Conservation (phyloP, 2,113 vertebrate genomes). For the Crotalus helleri region DNA sequence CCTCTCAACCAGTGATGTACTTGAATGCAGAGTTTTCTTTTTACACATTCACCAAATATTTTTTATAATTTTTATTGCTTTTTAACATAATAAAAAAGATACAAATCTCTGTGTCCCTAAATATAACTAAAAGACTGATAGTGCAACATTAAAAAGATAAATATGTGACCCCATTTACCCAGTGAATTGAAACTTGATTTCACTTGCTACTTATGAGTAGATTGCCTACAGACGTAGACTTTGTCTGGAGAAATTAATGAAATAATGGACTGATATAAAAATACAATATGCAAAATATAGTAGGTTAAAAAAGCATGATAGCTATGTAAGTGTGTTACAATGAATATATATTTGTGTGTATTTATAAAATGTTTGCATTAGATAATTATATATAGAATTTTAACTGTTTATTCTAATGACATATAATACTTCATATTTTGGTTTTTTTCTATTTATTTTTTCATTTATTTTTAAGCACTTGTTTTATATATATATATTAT, state of each 20-base stretch:
- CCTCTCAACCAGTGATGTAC: neutral
- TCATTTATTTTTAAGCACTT: neutral
- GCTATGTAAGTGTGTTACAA: too few species aligned
- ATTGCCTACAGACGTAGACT: neutral
- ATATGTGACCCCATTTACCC: neutral
- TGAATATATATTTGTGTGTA: too few species aligned
- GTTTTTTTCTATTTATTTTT: neutral
- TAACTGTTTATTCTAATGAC: neutral
- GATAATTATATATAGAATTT: neutral
- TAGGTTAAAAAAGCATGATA: too few species aligned
- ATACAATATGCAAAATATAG: neutral
- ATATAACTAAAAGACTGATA: neutral
- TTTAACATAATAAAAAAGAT: neutral
- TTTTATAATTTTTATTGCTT: neutral
- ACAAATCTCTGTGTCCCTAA: neutral
- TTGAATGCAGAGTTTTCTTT: neutral
- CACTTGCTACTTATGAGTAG: neutral
- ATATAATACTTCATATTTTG: neutral
- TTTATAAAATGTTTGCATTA: neutral
- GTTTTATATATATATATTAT: neutral
- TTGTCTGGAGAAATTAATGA: neutral
- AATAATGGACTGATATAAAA: too few species aligned
- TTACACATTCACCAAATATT: neutral
- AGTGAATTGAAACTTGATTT: neutral
- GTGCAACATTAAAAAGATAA: neutral